Evolutionary conservation across 2,888 invertebrate species (phyloP).

Genomic region (Prosopocoilus inquinatus): DNA sequence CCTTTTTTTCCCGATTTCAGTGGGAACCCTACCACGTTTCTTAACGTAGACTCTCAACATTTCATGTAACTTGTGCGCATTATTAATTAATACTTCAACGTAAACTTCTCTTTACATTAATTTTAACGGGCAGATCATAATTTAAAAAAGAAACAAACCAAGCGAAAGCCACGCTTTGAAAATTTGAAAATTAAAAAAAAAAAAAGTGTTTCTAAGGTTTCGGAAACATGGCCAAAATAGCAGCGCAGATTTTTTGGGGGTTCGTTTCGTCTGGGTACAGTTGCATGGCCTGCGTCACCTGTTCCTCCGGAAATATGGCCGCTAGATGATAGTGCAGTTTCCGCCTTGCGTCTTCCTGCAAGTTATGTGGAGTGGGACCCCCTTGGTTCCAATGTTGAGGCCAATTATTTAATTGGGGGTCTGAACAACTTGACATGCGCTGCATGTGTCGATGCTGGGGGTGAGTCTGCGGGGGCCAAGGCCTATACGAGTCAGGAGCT

Average conservation of each 20-base stretch:
- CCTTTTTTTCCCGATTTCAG: too few relatives aligned
- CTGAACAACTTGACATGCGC: constrained; percentile 57
- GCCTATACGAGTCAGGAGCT: constrained; percentile 64
- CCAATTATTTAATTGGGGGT: constrained; percentile 62
- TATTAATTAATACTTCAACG: too few relatives aligned
- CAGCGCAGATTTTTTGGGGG: constrained; percentile 85
- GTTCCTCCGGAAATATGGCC: constrained; percentile 88
- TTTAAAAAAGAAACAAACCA: not conserved
- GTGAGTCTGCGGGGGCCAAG: constrained; percentile 48
- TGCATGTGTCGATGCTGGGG: constrained; percentile 48
- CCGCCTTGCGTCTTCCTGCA: constrained; percentile 65
- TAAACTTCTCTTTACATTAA: too few relatives aligned
- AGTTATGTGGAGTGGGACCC: constrained; percentile 47
- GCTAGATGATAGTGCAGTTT: constrained; percentile 84
- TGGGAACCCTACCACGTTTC: too few relatives aligned
- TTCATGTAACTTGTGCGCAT: too few relatives aligned
- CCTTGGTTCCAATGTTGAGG: constrained; percentile 46
- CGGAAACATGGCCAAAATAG: constrained; percentile 74
- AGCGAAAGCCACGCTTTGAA: not conserved
- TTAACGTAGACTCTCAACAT: too few relatives aligned
- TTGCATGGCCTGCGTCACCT: constrained; percentile 86
- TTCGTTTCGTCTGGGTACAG: constrained; percentile 86
- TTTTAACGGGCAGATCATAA: not conserved
- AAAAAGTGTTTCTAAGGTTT: too few relatives aligned
- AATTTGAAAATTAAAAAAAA: too few relatives aligned